phyloP scores from a whole-genome alignment of 2,113 vertebrate species.

The Scortum barcoo region DNA sequence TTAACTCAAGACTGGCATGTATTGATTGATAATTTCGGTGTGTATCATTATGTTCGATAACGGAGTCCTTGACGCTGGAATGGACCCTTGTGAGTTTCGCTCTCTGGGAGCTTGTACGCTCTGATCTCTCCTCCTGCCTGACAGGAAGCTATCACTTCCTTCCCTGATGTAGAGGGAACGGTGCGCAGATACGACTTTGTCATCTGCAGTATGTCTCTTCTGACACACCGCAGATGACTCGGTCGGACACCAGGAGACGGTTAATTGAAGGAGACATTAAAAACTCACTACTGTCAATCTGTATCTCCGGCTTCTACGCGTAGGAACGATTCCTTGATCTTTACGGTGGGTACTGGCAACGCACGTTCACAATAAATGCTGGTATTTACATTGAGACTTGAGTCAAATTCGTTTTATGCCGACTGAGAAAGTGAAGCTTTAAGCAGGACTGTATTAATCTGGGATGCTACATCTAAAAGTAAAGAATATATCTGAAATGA shows the following conservation, averaged over 20 bases:
- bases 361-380: conserved; percentile 10
- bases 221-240: conserved; percentile 69
- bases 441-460: not conserved
- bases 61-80: conserved; percentile 71
- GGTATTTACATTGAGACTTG: conserved; percentile 41
- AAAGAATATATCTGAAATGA: no score
- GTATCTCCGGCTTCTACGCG: conserved; percentile 39
- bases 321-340: conserved; percentile 21
- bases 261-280: conserved; percentile 79
- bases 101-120: conserved; percentile 68
- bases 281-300: conserved; percentile 70
- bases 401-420: conserved; percentile 21
- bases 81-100: conserved; percentile 74
- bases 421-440: not conserved
- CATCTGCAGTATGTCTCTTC: conserved; percentile 66
- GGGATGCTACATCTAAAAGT: not conserved
- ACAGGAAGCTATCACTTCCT: conserved; percentile 80
- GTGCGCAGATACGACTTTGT: conserved; percentile 65
- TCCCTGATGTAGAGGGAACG: conserved; percentile 70
- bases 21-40: conserved; percentile 69
- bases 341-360: not conserved
- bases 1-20: conserved; percentile 52
- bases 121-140: conserved; percentile 80
- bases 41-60: conserved; percentile 72
- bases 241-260: conserved; percentile 69